A percentile compares a stretch with the other conserved stretches of the same genome.
Conservation (phyloP, 2,797 vertebrate species). For the Sebastes cheni region DNA sequence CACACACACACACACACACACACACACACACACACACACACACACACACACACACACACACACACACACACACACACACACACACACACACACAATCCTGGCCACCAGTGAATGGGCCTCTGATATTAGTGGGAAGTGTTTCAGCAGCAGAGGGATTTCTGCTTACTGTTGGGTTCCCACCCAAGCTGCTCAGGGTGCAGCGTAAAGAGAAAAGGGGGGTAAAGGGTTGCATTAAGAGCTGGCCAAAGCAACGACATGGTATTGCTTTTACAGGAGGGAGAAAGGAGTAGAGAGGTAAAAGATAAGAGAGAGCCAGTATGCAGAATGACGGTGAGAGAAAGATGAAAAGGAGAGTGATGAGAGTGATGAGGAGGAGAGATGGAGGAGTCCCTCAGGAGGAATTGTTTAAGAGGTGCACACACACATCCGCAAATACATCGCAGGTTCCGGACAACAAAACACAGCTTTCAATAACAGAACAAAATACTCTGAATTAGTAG, state of each 20-base stretch:
- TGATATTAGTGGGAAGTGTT: conserved; percentile 59
- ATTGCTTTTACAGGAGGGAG: conserved; percentile 65
- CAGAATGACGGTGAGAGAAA: conserved; percentile 8
- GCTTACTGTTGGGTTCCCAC: conserved; percentile 69
- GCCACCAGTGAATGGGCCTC: conserved; percentile 30
- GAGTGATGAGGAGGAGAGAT: conserved; percentile 5
- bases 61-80: neutral
- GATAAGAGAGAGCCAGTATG: conserved; percentile 8
- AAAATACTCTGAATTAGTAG: neutral
- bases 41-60: neutral
- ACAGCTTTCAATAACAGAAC: neutral
- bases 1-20: neutral
- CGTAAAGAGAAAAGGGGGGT: conserved; percentile 12
- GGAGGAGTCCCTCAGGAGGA: conserved; percentile 9
- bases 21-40: neutral
- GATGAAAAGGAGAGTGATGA: conserved; percentile 19
- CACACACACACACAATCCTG: neutral
- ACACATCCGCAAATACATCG: neutral
- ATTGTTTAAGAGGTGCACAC: neutral
- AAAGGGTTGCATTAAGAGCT: conserved; percentile 66
- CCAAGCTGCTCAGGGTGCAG: conserved; percentile 18
- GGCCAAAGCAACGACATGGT: conserved; percentile 59
- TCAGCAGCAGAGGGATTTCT: conserved; percentile 62
- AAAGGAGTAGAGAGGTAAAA: conserved; percentile 30
- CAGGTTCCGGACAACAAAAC: neutral